Percentiles rank a stretch among this genome's conserved stretches.
Evolutionary conservation across 92 coral and sea anemone species (phyloP).

Genomic region (Zoanthus sansibaricus): DNA sequence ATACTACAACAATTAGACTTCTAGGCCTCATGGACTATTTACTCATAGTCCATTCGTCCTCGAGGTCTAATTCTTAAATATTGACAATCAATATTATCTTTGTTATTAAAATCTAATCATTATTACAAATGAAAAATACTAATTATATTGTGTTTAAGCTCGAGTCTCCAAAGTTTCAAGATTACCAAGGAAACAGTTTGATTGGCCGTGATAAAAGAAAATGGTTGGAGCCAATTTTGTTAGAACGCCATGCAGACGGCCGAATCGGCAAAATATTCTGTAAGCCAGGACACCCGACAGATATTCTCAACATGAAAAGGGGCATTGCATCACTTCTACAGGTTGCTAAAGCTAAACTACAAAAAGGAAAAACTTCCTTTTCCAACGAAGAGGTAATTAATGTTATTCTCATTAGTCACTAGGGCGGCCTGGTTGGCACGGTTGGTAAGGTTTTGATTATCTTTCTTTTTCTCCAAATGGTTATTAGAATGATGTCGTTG

Average conservation of each 20-base stretch:
- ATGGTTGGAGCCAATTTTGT: conserved; percentile 52
- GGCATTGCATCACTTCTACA: conserved; percentile 62
- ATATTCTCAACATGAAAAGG: conserved; percentile 63
- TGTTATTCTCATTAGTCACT: background rate
- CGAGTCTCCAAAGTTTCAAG: conserved; percentile 33
- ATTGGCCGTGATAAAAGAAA: background rate
- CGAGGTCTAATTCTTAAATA: too few relatives aligned
- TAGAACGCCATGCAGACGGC: conserved; percentile 40
- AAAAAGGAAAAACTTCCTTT: background rate
- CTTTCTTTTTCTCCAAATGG: background rate
- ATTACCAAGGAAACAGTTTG: conserved; percentile 44
- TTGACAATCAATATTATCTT: background rate
- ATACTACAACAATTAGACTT: too few relatives aligned
- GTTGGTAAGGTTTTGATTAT: too few relatives aligned
- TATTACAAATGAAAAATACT: background rate
- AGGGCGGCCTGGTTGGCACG: too few relatives aligned
- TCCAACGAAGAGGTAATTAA: conserved; percentile 25
- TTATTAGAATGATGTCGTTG: conserved; percentile 29
- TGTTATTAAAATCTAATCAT: background rate
- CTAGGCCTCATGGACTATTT: too few relatives aligned
- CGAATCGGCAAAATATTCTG: conserved; percentile 29
- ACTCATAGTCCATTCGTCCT: too few relatives aligned
- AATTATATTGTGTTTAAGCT: background rate
- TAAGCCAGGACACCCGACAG: conserved; percentile 35
- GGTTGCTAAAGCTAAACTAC: conserved; percentile 15